These are phyloP conservation scores for Drosophila pachea DNA, from an alignment of 1,140 invertebrate species.

Conservation along the genomic window DNA sequence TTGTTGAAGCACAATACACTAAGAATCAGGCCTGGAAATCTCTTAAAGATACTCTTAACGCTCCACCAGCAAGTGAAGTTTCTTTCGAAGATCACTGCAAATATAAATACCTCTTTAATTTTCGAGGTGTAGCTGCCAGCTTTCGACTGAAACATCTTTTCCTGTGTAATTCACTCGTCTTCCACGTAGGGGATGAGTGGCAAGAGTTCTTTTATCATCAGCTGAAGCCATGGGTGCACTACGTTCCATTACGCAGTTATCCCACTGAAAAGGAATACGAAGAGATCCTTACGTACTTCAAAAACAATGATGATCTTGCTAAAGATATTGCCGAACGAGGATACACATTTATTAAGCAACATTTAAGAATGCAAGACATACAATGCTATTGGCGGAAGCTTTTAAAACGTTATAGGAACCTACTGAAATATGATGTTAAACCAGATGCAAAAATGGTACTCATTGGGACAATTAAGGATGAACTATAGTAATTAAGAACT, in stretches of 20 bases:
- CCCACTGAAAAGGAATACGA: conserved; percentile 84
- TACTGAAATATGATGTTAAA: conserved; percentile 85
- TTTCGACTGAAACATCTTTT: conserved; percentile 98
- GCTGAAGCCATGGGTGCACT: conserved; percentile 97
- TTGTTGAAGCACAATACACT: conserved; percentile 96
- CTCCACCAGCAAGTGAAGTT: conserved; percentile 90
- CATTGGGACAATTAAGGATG: conserved; percentile 43
- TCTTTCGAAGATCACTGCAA: conserved; percentile 94
- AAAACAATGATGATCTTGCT: conserved; percentile 86
- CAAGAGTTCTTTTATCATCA: conserved; percentile 96
- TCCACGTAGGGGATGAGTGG: conserved; percentile 97
- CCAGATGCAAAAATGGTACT: conserved; percentile 81
- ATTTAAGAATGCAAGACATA: conserved; percentile 91
- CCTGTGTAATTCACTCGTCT: conserved; percentile 95
- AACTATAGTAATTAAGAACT: conserved; percentile 30
- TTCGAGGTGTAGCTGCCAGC: conserved; percentile 96
- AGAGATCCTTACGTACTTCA: conserved; percentile 88
- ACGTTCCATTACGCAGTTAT: conserved; percentile 90
- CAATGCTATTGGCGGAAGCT: conserved; percentile 93
- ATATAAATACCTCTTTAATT: conserved; percentile 98
- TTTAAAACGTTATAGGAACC: conserved; percentile 87
- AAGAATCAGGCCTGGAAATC: conserved; percentile 99
- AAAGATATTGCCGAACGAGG: conserved; percentile 91
- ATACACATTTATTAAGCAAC: conserved; percentile 89
- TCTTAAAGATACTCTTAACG: conserved; percentile 90